A percentile compares a stretch with the other conserved stretches of the same genome.
Conservation (phyloP, 2,113 vertebrate species). For the Monopterus albus region DNA sequence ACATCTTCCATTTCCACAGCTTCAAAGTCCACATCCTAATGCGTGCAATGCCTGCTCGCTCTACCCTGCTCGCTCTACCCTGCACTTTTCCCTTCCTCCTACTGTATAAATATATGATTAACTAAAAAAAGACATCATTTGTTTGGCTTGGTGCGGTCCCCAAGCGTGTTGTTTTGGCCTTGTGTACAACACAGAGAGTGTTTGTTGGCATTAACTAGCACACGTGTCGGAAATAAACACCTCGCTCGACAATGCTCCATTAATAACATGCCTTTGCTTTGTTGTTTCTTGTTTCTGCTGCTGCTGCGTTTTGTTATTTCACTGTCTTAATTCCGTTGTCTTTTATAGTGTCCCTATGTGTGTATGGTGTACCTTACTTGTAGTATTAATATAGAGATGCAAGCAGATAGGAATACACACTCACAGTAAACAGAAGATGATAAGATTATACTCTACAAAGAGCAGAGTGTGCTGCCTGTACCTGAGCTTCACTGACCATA, state of each 20-base stretch:
- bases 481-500: not conserved
- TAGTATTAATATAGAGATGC: conserved; percentile 17
- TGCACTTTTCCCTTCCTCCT: conserved; percentile 24
- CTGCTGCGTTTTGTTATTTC: conserved; percentile 75
- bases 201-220: conserved; percentile 82
- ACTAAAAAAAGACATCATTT: conserved; percentile 75
- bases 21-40: conserved; percentile 44
- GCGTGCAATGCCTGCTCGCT: not conserved
- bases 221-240: conserved; percentile 82
- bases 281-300: conserved; percentile 76
- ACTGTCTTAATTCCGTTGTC: conserved; percentile 52
- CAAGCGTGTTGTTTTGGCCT: conserved; percentile 64
- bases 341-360: conserved; percentile 48
- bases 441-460: conserved; percentile 25
- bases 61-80: conserved; percentile 15
- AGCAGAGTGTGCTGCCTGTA: not conserved
- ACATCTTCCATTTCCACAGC: conserved; percentile 20
- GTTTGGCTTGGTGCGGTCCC: conserved; percentile 66
- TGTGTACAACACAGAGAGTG: conserved; percentile 68
- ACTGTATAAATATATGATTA: conserved; percentile 72
- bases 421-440: conserved; percentile 25
- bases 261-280: conserved; percentile 77
- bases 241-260: conserved; percentile 71
- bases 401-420: conserved; percentile 25
- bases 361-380: conserved; percentile 44